Percentiles rank a stretch among this genome's conserved stretches.
These are phyloP conservation scores for Leguminivora glycinivorella DNA, from an alignment of 1,140 invertebrate genomes.

Conservation along the genomic window DNA sequence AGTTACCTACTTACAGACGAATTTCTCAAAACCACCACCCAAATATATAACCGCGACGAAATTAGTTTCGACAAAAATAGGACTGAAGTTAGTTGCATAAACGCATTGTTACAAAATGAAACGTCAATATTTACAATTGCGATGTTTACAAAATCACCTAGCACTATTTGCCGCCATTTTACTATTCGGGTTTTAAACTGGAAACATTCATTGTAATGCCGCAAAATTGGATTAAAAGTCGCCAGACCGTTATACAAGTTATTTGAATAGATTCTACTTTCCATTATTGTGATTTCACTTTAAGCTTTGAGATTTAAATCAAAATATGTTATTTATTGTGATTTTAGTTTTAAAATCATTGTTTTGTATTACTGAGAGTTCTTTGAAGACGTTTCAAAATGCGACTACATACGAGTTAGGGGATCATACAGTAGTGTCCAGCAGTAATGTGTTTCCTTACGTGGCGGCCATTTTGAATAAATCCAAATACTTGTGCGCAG, in stretches of 20 bases:
- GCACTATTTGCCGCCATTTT: constrained; percentile 1
- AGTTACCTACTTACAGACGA: too few species aligned
- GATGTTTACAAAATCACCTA: constrained; percentile 13
- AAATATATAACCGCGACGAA: neutral
- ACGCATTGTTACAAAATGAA: constrained; percentile 11
- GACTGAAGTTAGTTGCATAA: constrained; percentile 4
- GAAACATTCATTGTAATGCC: neutral
- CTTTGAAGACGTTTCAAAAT: neutral
- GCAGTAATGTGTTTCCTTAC: constrained; percentile 52
- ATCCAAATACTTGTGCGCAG: constrained; percentile 53
- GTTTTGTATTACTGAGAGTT: neutral
- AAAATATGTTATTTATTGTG: neutral
- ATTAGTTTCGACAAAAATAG: neutral
- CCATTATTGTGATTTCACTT: neutral
- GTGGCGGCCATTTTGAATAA: constrained; percentile 59
- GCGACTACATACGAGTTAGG: constrained; percentile 8
- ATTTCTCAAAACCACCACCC: neutral
- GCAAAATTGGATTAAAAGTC: neutral
- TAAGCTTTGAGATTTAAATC: neutral
- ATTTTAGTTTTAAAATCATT: neutral
- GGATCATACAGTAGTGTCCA: constrained; percentile 39
- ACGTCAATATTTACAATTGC: neutral
- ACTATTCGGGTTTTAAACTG: neutral
- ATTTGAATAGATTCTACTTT: neutral
- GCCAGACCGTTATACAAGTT: neutral